phyloP scores from a whole-genome alignment of 2,113 vertebrate species.

The Physeter macrocephalus region DNA sequence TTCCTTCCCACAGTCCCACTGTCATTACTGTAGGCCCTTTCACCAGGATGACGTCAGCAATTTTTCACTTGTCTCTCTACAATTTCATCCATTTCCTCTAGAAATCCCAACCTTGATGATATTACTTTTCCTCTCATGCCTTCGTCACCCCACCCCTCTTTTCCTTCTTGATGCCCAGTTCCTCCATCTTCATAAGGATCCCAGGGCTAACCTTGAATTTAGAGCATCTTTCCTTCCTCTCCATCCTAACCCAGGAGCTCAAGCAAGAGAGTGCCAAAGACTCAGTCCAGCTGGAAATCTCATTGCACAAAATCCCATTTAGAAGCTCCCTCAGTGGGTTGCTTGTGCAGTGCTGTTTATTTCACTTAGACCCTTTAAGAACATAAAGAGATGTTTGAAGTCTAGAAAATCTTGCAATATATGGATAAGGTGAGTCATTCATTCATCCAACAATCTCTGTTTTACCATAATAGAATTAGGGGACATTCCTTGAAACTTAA shows the following conservation, averaged over 20 bases:
- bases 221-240: background rate
- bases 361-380: background rate
- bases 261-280: background rate
- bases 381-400: rapidly evolving
- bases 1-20: background rate
- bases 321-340: rapidly evolving
- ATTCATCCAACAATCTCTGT: background rate
- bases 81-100: rapidly evolving
- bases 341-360: too few relatives aligned
- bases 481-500: background rate
- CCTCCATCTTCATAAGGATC: background rate
- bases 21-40: background rate
- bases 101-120: rapidly evolving
- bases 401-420: background rate
- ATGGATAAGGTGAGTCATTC: background rate
- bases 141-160: rapidly evolving
- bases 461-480: background rate
- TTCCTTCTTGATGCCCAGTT: rapidly evolving
- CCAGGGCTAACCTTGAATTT: rapidly evolving
- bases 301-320: rapidly evolving
- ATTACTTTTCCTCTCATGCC: background rate
- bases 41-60: rapidly evolving
- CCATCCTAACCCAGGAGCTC: background rate
- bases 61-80: background rate
- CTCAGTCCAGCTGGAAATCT: too few relatives aligned